Percentiles rank a stretch among this genome's conserved stretches.
phyloP scores from a whole-genome alignment of 2,888 invertebrate genomes.

The Aphidius colemani region DNA sequence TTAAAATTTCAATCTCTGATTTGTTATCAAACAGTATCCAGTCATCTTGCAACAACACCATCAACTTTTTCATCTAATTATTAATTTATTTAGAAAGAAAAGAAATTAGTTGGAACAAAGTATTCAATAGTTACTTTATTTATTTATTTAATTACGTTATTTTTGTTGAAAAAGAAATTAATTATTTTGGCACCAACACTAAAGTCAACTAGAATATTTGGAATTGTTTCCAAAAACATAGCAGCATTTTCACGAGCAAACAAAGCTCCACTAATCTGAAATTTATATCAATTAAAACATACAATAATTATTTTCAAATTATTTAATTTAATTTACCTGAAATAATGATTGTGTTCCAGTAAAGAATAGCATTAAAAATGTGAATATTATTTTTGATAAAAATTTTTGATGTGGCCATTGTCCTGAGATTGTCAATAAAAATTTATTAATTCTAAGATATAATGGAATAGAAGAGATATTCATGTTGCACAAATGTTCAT shows the following conservation, averaged over 20 bases:
- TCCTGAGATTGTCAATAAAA: constrained; percentile 5
- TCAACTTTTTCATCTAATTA: constrained; percentile 30
- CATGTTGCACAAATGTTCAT: background rate
- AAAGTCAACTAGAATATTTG: no score
- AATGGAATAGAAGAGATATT: background rate
- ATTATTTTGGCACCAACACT: no score
- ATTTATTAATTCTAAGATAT: constrained; percentile 7
- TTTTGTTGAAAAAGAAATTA: background rate
- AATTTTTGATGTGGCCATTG: constrained; percentile 12
- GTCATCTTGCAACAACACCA: constrained; percentile 27
- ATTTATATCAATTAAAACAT: no score
- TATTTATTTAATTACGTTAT: background rate
- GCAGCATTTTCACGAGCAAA: no score
- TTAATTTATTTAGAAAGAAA: background rate
- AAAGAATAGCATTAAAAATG: constrained; percentile 5
- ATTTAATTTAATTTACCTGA: background rate
- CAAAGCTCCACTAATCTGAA: no score
- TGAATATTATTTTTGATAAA: background rate
- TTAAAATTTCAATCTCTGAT: constrained; percentile 29
- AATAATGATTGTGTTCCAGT: background rate
- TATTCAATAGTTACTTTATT: no score
- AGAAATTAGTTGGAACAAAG: no score
- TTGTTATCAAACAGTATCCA: constrained; percentile 26
- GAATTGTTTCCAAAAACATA: no score
- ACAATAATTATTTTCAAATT: no score